phyloP scores from a whole-genome alignment of 2,797 vertebrate species.

The Ispidina picta region DNA sequence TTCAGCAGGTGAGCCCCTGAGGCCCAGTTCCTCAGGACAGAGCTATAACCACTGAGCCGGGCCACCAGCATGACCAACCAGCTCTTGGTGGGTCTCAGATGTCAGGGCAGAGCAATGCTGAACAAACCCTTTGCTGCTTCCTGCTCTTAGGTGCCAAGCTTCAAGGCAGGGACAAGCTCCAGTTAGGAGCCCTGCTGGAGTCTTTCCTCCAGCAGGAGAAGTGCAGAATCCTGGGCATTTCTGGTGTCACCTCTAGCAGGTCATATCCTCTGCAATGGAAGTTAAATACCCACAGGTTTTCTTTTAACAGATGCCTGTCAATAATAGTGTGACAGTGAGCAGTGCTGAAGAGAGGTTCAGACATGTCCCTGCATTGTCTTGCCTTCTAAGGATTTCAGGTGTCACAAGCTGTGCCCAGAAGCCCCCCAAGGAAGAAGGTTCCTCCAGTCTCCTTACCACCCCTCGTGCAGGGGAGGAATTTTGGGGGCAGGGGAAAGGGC shows the following conservation, averaged over 20 bases:
- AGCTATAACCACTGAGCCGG: neutral
- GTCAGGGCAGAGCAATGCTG: neutral
- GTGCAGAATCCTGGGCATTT: neutral
- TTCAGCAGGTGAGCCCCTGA: neutral
- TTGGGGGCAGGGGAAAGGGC: neutral
- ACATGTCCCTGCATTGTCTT: neutral
- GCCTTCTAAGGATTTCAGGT: neutral
- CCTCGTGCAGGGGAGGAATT: rapidly evolving
- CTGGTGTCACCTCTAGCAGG: neutral
- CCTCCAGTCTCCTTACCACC: neutral
- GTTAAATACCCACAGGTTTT: neutral
- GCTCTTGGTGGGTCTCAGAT: neutral
- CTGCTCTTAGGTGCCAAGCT: neutral
- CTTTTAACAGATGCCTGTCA: neutral
- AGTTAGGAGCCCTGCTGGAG: neutral
- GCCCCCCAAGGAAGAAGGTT: neutral
- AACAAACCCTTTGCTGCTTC: neutral
- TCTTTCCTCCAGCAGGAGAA: neutral
- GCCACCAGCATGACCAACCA: neutral
- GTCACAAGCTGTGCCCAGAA: neutral
- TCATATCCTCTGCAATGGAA: neutral
- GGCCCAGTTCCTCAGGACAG: neutral
- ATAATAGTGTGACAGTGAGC: neutral
- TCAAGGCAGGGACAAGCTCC: rapidly evolving
- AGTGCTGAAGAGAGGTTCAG: rapidly evolving